Base-by-base conservation (phyloP, 2,113 vertebrate species). In the Acrocephalus arundinaceus region DNA sequence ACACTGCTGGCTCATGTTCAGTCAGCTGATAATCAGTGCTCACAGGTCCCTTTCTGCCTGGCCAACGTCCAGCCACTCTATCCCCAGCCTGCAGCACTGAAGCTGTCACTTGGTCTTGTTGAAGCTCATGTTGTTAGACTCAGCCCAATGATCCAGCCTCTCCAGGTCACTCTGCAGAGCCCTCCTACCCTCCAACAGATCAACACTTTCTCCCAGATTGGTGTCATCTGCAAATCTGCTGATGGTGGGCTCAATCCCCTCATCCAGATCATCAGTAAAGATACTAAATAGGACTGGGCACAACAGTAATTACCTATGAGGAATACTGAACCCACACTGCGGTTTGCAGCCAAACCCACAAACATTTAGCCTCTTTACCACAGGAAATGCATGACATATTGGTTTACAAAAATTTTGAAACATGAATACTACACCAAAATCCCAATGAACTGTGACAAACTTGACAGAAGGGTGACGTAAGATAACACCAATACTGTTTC, bases 41-140 rank as follows among this genome's bases (percentile, higher is more conserved):
- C 27, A 21, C 27, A 8, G 46, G 27, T 28, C 25, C 12, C 33
- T 12, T 52, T 33, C 46, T 33, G 22, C 33, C 54, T 17, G 13
- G 37, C 2, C 1, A 0, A 37, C 45, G 31, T 14, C 9, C 13
- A 43, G 45, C 4, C 21, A 5, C 63, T 12, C 63, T 11, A 12
- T 33, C 7, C 17, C 46, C 31, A 27, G 31, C 21, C 63, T 21
- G 27, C 3, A 86, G 45, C 3, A 0, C 62, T 18, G 31, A 21
- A 76, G 37, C 11, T 0, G 0, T 37, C 14, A 22, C 54, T 18
- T 15, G 21, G 9, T 24, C 62, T 27, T 22, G 9, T 22, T 27
- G 6, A 37, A 59, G 17, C 11, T 45, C 17, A 10, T 2, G 8
- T 13, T n/a, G 35, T 3, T 45, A 33, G 21, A 59, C 17, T 37